These are phyloP conservation scores for Teleiodes luculella DNA, from an alignment of 2,888 invertebrate genomes.

Conservation along the genomic window DNA sequence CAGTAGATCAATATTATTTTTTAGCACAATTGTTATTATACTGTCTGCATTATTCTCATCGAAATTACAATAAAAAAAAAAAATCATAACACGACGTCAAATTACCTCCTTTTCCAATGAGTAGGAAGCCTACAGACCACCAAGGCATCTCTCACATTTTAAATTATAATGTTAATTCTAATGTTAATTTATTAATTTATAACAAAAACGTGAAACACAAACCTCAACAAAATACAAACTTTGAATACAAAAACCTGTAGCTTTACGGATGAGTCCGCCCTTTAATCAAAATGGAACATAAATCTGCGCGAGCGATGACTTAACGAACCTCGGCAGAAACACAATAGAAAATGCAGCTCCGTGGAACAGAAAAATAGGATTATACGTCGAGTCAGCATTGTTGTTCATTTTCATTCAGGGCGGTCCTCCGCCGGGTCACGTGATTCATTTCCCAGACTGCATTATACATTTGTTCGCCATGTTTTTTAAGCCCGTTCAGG, in stretches of 20 bases:
- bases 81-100: too few species aligned
- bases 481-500: conserved; percentile 32
- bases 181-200: too few species aligned
- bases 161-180: too few species aligned
- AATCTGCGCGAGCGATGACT: background rate
- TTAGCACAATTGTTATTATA: too few species aligned
- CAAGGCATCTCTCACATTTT: too few species aligned
- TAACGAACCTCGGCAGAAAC: conserved; percentile 13
- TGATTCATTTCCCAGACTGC: conserved; percentile 71
- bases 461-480: conserved; percentile 73
- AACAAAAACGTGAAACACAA: too few species aligned
- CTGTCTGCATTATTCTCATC: too few species aligned
- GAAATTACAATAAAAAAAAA: too few species aligned
- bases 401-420: conserved; percentile 69
- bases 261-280: background rate
- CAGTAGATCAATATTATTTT: too few species aligned
- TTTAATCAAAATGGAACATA: conserved; percentile 3
- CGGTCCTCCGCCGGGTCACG: conserved; percentile 55
- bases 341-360: conserved; percentile 8
- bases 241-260: background rate
- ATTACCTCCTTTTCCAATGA: too few species aligned
- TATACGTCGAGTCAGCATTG: conserved; percentile 45
- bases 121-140: too few species aligned
- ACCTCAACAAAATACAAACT: too few species aligned
- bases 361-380: conserved; percentile 11